phyloP scores from a whole-genome alignment of 2,888 invertebrate species.

The Hetaerina titia region DNA sequence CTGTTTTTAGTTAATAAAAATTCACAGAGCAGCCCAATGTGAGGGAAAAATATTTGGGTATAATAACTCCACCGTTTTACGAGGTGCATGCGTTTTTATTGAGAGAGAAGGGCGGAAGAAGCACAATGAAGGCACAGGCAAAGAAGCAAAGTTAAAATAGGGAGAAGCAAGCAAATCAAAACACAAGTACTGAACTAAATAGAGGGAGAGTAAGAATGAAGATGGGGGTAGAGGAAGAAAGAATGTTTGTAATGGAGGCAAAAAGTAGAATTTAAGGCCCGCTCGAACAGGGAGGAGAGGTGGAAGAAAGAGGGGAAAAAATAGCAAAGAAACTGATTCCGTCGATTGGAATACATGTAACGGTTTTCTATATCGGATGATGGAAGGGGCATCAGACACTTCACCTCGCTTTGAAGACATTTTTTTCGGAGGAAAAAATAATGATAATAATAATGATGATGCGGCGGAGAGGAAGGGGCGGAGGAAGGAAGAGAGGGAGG shows the following conservation, averaged over 20 bases:
- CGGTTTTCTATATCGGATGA: constrained; percentile 24
- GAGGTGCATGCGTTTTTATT: too few species aligned
- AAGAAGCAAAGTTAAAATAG: too few species aligned
- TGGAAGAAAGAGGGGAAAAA: not conserved
- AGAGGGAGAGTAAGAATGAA: too few species aligned
- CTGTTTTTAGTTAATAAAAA: too few species aligned
- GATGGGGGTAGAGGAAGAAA: not conserved
- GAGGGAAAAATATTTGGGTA: too few species aligned
- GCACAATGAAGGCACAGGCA: too few species aligned
- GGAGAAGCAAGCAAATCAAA: too few species aligned
- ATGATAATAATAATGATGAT: constrained; percentile 32
- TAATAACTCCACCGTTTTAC: too few species aligned
- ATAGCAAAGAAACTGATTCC: not conserved
- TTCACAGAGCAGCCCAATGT: too few species aligned
- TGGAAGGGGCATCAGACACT: constrained; percentile 27
- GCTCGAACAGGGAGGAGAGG: not conserved
- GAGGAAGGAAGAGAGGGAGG: not conserved
- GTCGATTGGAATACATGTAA: constrained; percentile 5
- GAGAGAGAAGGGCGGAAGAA: too few species aligned
- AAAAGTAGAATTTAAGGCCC: not conserved
- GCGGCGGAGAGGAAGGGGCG: not conserved
- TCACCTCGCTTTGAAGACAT: constrained; percentile 14
- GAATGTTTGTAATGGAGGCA: not conserved
- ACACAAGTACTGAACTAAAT: too few species aligned
- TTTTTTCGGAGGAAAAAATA: not conserved